Conservation (phyloP, 2,888 invertebrate genomes). For the Steinernema scapterisci region DNA sequence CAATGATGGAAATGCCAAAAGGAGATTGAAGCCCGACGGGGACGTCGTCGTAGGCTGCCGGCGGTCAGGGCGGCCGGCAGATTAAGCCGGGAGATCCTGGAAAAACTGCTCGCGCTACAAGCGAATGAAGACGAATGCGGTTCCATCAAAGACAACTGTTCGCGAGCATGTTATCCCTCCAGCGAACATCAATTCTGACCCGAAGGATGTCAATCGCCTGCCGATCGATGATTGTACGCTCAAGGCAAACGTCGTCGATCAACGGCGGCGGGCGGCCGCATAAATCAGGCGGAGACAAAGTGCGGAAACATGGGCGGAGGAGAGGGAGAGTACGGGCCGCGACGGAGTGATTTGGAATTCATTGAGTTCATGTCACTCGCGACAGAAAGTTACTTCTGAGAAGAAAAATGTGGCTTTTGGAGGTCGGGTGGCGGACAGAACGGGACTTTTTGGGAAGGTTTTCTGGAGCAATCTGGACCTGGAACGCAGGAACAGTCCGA, state of each 20-base stretch:
- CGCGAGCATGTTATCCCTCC: conserved; percentile 4
- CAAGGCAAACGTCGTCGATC: conserved; percentile 4
- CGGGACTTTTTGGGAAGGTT: too few relatives aligned
- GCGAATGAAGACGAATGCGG: conserved; percentile 10
- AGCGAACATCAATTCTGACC: conserved; percentile 13
- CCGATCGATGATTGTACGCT: background rate
- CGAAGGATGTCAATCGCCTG: conserved; percentile 3
- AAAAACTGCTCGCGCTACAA: conserved; percentile 5
- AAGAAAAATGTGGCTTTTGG: too few relatives aligned
- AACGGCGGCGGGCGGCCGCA: background rate
- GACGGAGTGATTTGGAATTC: conserved; percentile 9
- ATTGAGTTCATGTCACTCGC: conserved; percentile 18
- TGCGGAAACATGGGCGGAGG: background rate
- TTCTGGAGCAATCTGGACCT: too few relatives aligned
- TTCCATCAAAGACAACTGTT: conserved; percentile 15
- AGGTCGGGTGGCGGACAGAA: too few relatives aligned
- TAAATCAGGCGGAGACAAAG: conserved; percentile 11
- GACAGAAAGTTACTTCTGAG: background rate
- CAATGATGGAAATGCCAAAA: background rate
- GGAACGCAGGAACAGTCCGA: too few relatives aligned
- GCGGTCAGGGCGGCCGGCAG: conserved; percentile 6
- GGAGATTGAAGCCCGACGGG: conserved; percentile 1
- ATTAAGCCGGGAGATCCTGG: background rate
- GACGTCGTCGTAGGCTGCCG: background rate
- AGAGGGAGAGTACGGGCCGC: too few relatives aligned